phyloP scores from a whole-genome alignment of 30 jellyfish, hydroid and myxozoan genomes.

The Rhopilema esculentum region DNA sequence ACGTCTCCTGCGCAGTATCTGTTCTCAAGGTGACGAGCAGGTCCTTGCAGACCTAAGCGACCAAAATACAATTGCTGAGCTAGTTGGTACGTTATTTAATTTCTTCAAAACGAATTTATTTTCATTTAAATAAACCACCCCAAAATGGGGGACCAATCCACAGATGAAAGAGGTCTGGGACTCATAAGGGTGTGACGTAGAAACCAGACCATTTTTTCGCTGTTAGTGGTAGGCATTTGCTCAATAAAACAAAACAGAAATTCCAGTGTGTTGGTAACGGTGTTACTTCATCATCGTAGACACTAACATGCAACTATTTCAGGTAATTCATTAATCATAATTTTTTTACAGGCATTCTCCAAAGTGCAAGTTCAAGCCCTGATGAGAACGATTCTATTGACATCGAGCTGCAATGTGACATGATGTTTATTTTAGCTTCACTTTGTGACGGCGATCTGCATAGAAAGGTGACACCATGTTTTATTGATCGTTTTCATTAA shows the following conservation, averaged over 20 bases:
- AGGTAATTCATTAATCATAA: too few species aligned
- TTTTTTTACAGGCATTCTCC: conserved; percentile 57
- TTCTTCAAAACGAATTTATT: background rate
- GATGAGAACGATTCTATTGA: conserved; percentile 90
- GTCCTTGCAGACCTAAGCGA: conserved; percentile 79
- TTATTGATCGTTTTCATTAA: background rate
- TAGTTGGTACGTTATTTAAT: conserved; percentile 70
- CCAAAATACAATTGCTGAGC: conserved; percentile 80
- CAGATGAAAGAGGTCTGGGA: too few species aligned
- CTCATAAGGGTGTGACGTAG: too few species aligned
- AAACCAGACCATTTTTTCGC: too few species aligned
- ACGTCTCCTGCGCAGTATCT: conserved; percentile 82
- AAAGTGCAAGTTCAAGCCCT: conserved; percentile 73
- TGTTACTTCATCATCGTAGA: too few species aligned
- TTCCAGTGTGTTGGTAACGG: too few species aligned
- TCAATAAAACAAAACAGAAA: too few species aligned
- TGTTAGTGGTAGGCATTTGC: too few species aligned
- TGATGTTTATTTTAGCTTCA: conserved; percentile 83
- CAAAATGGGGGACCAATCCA: too few species aligned
- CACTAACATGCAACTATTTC: too few species aligned
- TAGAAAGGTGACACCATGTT: conserved; percentile 69
- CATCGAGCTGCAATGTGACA: conserved; percentile 93
- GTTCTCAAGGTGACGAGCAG: conserved; percentile 82
- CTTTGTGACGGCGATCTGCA: conserved; percentile 84
- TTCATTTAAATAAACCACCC: too few species aligned